These are phyloP conservation scores for Oxygymnocypris stewartii DNA, from an alignment of 2,113 vertebrate species.

Conservation along the genomic window DNA sequence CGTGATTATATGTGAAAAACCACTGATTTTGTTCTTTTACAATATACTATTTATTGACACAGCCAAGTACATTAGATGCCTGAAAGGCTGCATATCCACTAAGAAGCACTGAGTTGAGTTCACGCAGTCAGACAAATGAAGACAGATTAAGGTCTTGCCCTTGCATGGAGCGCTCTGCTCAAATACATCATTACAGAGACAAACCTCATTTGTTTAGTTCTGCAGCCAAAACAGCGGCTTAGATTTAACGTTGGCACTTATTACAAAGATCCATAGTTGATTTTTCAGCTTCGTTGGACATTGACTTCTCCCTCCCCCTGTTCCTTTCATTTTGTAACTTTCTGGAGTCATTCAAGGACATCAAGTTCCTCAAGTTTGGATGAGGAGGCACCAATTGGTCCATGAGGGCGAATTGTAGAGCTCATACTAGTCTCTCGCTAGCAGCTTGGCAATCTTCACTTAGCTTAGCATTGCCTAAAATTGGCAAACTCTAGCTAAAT, in stretches of 20 bases:
- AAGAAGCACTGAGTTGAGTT: slow-evolving; percentile 46
- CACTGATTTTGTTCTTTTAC: slow-evolving; percentile 14
- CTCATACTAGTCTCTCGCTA: slow-evolving; percentile 57
- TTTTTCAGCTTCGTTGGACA: slow-evolving; percentile 27
- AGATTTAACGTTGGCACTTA: slow-evolving; percentile 15
- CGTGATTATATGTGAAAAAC: slow-evolving; percentile 34
- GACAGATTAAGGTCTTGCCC: slow-evolving; percentile 70
- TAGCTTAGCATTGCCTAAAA: slow-evolving; percentile 65
- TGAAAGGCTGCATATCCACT: slow-evolving; percentile 30
- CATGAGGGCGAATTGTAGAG: slow-evolving; percentile 62
- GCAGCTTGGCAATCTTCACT: slow-evolving; percentile 58
- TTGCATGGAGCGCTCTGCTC: slow-evolving; percentile 61
- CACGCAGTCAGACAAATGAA: slow-evolving; percentile 56
- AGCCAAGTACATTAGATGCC: slow-evolving; percentile 5
- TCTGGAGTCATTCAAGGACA: slow-evolving; percentile 67
- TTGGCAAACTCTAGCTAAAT: slow-evolving; percentile 71
- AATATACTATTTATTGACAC: slow-evolving; percentile 36
- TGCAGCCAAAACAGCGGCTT: slow-evolving; percentile 38
- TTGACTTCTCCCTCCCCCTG: slow-evolving; percentile 10
- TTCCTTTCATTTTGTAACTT: slow-evolving; percentile 55
- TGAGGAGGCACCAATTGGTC: slow-evolving; percentile 58
- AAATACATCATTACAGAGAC: slow-evolving; percentile 74
- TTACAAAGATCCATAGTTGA: slow-evolving; percentile 28
- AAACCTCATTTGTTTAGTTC: slow-evolving; percentile 43
- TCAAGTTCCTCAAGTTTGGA: slow-evolving; percentile 55